phyloP scores from a whole-genome alignment of 2,888 invertebrate species.

The Calameuta idolon region DNA sequence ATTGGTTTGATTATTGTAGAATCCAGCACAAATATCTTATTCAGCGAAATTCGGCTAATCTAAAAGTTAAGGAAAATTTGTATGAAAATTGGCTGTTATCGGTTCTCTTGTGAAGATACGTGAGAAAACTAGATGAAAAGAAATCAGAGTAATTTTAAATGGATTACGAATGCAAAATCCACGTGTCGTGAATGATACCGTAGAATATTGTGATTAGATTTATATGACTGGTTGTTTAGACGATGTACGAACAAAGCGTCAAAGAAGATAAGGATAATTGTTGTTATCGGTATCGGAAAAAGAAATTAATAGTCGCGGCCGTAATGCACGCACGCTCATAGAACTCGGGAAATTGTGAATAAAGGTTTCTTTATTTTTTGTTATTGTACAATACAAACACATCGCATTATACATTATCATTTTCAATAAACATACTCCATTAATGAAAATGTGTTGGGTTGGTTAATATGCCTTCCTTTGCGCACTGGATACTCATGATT shows the following conservation, averaged over 20 bases:
- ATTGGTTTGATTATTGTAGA: neutral
- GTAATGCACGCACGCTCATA: neutral
- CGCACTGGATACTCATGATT: neutral
- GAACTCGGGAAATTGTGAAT: neutral
- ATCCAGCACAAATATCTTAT: neutral
- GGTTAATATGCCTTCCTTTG: neutral
- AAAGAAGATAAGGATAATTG: neutral
- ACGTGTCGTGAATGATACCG: neutral
- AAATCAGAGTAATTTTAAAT: neutral
- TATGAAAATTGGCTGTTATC: neutral
- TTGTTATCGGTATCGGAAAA: neutral
- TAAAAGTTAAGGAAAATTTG: neutral
- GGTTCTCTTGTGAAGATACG: neutral
- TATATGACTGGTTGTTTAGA: constrained; percentile 1
- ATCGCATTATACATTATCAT: constrained; percentile 39
- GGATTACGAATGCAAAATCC: neutral
- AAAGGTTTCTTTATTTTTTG: constrained; percentile 5
- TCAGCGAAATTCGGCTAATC: neutral
- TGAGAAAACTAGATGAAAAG: neutral
- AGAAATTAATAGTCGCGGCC: neutral
- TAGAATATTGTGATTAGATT: constrained; percentile 4
- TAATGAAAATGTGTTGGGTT: neutral
- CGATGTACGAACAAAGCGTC: neutral
- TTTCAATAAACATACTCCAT: constrained; percentile 43
- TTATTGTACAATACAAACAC: constrained; percentile 13